Percentiles rank a stretch among this genome's conserved stretches.
These are phyloP conservation scores for Hypsopygia costalis DNA, from an alignment of 2,888 invertebrate species.

Conservation along the genomic window DNA sequence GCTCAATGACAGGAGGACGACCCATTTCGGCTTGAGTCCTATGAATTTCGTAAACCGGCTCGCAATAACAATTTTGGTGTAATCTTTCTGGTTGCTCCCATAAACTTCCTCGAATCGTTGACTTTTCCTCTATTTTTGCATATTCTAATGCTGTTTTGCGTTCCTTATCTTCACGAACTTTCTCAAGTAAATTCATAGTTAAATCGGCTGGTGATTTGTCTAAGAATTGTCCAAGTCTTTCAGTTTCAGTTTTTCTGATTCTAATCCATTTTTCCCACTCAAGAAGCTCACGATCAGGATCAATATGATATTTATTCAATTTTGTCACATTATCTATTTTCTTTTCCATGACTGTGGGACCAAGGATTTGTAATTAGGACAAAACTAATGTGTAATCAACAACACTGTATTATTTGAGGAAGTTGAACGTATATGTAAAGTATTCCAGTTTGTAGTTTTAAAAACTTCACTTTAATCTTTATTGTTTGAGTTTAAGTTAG, in stretches of 20 bases:
- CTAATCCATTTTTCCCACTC: conserved; percentile 67
- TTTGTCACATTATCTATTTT: too few species aligned
- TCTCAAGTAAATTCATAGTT: conserved; percentile 55
- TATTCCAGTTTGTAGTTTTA: too few species aligned
- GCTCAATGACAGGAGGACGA: conserved; percentile 45
- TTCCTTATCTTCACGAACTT: conserved; percentile 52
- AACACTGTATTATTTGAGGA: too few species aligned
- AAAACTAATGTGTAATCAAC: too few species aligned
- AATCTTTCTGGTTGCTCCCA: conserved; percentile 56
- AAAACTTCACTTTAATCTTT: too few species aligned
- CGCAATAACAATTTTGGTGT: conserved; percentile 44
- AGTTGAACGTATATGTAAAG: too few species aligned
- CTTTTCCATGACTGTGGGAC: too few species aligned
- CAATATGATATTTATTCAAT: conserved; percentile 7
- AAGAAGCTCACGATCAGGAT: conserved; percentile 50
- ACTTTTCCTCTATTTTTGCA: conserved; percentile 49
- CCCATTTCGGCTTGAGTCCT: conserved; percentile 55
- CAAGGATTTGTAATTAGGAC: too few species aligned
- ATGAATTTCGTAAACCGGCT: conserved; percentile 54
- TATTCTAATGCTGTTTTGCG: conserved; percentile 52
- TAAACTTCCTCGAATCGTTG: conserved; percentile 37
- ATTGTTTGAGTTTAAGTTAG: too few species aligned
- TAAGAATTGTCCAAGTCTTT: conserved; percentile 34
- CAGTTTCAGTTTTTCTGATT: conserved; percentile 53
- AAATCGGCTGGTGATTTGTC: conserved; percentile 48